phyloP scores from a whole-genome alignment of 1,140 invertebrate genomes.

The Drosophila burlai region DNA sequence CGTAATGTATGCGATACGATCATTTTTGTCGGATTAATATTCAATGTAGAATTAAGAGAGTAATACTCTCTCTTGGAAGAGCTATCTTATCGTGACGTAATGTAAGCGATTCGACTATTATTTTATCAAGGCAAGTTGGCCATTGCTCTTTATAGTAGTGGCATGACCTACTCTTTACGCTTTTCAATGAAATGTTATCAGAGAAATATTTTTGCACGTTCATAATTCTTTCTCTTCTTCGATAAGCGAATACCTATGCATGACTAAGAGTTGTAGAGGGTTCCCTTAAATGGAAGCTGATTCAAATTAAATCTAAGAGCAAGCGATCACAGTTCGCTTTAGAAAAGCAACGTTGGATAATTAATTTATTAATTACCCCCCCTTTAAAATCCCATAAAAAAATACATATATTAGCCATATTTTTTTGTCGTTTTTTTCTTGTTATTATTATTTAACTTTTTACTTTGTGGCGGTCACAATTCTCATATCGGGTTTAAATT shows the following conservation, averaged over 20 bases:
- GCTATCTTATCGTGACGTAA: constrained; percentile 5
- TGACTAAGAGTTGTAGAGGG: constrained; percentile 11
- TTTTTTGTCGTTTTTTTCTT: constrained; percentile 41
- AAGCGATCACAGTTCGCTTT: not conserved
- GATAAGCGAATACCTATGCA: not conserved
- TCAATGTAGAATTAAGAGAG: constrained; percentile 13
- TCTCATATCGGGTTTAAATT: constrained; percentile 64
- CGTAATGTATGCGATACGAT: not conserved
- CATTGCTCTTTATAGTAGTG: constrained; percentile 6
- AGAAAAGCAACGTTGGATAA: no score
- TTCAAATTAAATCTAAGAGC: constrained; percentile 1
- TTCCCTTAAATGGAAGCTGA: not conserved
- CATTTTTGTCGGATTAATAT: not conserved
- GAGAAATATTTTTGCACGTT: not conserved
- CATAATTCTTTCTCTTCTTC: not conserved
- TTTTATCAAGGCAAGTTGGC: not conserved
- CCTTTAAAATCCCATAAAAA: not conserved
- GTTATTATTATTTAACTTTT: constrained; percentile 65
- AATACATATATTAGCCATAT: not conserved
- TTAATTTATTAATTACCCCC: no score
- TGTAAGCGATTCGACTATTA: not conserved
- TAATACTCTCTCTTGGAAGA: not conserved
- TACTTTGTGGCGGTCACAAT: constrained; percentile 64
- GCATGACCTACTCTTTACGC: constrained; percentile 1
- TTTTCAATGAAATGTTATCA: constrained; percentile 20